Evolutionary conservation across 2,888 invertebrate genomes (phyloP), one percentile per base, ranked within the genome.

Genomic region (Elaeidobius kamerunicus): DNA sequence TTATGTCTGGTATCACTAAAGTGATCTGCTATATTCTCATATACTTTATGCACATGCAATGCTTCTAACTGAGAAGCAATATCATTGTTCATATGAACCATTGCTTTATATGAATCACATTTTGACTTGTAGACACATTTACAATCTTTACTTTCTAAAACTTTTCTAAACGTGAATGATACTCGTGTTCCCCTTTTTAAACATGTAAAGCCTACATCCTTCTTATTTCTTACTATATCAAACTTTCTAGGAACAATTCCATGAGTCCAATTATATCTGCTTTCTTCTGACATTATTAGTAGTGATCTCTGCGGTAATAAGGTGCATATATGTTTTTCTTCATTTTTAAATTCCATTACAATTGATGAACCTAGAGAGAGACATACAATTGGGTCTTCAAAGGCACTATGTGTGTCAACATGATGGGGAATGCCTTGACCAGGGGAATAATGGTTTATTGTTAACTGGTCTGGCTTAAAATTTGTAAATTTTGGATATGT

Each of bases 341-440:
- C 75, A 43, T 83, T 81, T 58, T 82, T 84, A 74, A 95, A 96
- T 62, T 96, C 91, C 94, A 97, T 96, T 1, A 93, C 80, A 44
- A 89, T 82, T 51, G 85, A 78, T 1, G 91, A 85, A 2, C 86
- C 85, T 12, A 96, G 76, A 2, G 95, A 96, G 0, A 98, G 69
- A 0, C 94, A 92, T 18, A 96, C 69, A 57, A 98, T 88, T 2
- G 87, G 88, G 66, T 87, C 86, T 60, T 89, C 86, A 73, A 98
- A 99, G 0, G 93, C 88, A 71, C 93, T 93, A 68, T 96, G 95
- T 0, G 92, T 95, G 69, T 99, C 98, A 15, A 95, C 84, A 73
- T 99, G 98, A 0, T 88, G 82, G 23, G 98, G 97, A 68, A 99
- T 98, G 30, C 94, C 92, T 78, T 93, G 91, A 11, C 94, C 93